phyloP scores from a whole-genome alignment of 2,113 vertebrate species.

The Odontesthes bonariensis region DNA sequence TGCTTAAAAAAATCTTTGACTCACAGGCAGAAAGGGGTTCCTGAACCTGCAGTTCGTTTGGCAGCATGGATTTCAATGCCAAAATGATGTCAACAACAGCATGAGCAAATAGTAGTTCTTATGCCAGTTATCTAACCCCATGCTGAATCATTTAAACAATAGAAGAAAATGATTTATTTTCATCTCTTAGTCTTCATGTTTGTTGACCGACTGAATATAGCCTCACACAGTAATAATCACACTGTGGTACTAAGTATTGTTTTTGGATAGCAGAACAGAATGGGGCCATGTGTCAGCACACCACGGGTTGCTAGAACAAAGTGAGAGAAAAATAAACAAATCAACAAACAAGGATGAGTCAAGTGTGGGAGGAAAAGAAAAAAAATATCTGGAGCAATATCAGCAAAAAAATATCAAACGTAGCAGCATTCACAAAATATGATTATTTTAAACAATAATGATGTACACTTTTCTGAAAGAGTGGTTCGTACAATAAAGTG shows the following conservation, averaged over 20 bases:
- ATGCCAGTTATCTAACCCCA: neutral
- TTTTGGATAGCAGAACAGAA: slow-evolving; percentile 41
- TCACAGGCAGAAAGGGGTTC: neutral
- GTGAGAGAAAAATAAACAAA: slow-evolving; percentile 44
- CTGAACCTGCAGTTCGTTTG: neutral
- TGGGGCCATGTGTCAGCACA: slow-evolving; percentile 46
- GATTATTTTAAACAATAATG: neutral
- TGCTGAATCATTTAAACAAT: neutral
- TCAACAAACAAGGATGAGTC: slow-evolving; percentile 44
- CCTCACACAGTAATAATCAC: slow-evolving; percentile 23
- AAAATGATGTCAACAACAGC: neutral
- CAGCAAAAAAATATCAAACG: slow-evolving; percentile 2
- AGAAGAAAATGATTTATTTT: neutral
- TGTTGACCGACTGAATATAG: slow-evolving; percentile 8
- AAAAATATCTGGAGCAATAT: neutral
- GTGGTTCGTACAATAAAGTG: neutral
- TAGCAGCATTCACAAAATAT: slow-evolving; percentile 12
- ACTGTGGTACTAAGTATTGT: slow-evolving; percentile 25
- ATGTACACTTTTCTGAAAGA: neutral
- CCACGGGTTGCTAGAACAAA: slow-evolving; percentile 40
- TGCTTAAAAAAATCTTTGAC: neutral
- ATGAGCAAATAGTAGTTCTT: neutral
- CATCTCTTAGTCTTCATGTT: slow-evolving; percentile 14
- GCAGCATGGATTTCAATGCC: neutral
- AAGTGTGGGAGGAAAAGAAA: slow-evolving; percentile 38